Evolutionary conservation across 2,888 invertebrate species (phyloP).

Genomic region (Rotaria magnacalcarata): DNA sequence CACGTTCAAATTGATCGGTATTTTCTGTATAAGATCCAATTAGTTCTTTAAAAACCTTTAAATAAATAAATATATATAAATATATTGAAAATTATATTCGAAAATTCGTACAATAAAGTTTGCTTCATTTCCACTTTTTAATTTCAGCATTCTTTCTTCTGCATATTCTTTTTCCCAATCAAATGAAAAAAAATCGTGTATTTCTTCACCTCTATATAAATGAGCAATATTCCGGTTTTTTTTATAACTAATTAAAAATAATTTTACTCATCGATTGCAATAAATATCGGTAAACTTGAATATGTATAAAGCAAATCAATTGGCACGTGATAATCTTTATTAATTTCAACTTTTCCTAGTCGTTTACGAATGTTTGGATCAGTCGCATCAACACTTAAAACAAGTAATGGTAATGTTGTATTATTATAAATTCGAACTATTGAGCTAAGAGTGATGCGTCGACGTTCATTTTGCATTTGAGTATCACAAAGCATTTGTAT

Average conservation of each 20-base stretch:
- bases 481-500: neutral
- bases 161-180: conserved; percentile 14
- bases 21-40: neutral
- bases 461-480: neutral
- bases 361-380: neutral
- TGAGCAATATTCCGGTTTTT: too few species aligned
- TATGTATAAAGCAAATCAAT: neutral
- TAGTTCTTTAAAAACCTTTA: neutral
- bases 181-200: conserved; percentile 6
- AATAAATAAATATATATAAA: too few species aligned
- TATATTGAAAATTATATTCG: too few species aligned
- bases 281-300: neutral
- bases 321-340: neutral
- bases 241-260: too few species aligned
- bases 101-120: neutral
- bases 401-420: neutral
- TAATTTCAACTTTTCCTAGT: neutral
- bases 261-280: neutral
- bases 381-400: neutral
- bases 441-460: neutral
- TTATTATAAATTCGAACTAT: neutral
- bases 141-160: neutral
- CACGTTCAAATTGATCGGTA: neutral
- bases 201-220: neutral
- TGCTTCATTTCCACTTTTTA: conserved; percentile 1